Evolutionary conservation across 2,113 vertebrate genomes (phyloP).

Genomic region (Zosterops hypoxanthus): DNA sequence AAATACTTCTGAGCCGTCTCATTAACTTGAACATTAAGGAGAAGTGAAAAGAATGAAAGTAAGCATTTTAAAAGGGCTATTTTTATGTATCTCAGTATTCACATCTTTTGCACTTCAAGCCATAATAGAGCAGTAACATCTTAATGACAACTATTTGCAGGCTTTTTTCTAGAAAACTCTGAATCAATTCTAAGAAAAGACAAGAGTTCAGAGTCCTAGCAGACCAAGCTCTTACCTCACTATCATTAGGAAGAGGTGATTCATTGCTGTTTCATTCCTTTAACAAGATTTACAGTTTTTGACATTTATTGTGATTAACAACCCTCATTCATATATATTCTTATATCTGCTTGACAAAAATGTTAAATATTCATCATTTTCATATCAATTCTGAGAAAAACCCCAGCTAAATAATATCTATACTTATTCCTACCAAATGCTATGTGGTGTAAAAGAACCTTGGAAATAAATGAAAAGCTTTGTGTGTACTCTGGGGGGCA

Average conservation of each 20-base stretch:
- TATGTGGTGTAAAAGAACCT: neutral
- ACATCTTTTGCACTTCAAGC: neutral
- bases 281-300: neutral
- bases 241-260: neutral
- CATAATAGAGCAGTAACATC: neutral
- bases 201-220: neutral
- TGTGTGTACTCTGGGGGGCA: rapidly evolving
- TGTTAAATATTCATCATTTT: neutral
- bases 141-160: neutral
- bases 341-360: neutral
- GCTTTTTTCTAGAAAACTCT: neutral
- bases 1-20: neutral
- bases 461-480: neutral
- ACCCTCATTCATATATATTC: neutral
- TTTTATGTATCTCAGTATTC: neutral
- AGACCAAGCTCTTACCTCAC: neutral
- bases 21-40: neutral
- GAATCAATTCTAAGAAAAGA: neutral
- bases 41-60: neutral
- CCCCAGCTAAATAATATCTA: neutral
- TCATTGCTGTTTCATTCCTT: neutral
- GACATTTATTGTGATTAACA: neutral
- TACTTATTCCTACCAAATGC: neutral
- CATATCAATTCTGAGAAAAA: neutral
- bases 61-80: neutral